Percentiles rank a stretch among this genome's conserved stretches.
phyloP scores from a whole-genome alignment of 2,888 invertebrate genomes.

The Epinotia demarniana region DNA sequence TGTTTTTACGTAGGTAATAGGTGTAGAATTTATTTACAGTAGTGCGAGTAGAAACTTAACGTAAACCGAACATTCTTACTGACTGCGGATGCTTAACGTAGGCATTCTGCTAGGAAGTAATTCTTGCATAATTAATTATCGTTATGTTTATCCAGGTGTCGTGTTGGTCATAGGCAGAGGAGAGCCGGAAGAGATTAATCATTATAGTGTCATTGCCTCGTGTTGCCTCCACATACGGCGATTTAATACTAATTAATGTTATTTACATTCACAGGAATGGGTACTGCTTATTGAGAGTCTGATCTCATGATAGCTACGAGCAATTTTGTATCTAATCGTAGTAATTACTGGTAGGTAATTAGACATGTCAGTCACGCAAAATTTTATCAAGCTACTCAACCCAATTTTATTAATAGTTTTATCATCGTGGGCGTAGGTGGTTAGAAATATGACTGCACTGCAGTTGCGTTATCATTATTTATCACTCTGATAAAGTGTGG shows the following conservation, averaged over 20 bases:
- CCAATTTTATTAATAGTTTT: slow-evolving; percentile 42
- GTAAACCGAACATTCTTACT: neutral
- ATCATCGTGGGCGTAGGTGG: slow-evolving; percentile 31
- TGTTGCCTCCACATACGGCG: neutral
- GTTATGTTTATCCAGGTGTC: slow-evolving; percentile 29
- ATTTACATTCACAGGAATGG: slow-evolving; percentile 15
- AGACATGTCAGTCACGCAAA: slow-evolving; percentile 17
- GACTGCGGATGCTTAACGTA: neutral
- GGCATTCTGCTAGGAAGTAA: slow-evolving; percentile 1
- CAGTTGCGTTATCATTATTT: slow-evolving; percentile 27
- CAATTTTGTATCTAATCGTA: neutral
- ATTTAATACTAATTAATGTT: slow-evolving; percentile 24
- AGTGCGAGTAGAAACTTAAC: neutral
- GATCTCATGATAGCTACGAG: neutral
- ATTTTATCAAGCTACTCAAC: slow-evolving; percentile 33
- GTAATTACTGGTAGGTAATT: slow-evolving; percentile 12
- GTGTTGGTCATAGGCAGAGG: slow-evolving; percentile 23
- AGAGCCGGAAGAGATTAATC: slow-evolving; percentile 29
- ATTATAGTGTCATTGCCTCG: slow-evolving; percentile 21
- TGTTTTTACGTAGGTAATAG: too few relatives aligned
- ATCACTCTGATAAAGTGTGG: slow-evolving; percentile 32
- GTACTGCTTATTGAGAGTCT: neutral
- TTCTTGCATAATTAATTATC: slow-evolving; percentile 33
- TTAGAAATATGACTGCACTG: slow-evolving; percentile 40
- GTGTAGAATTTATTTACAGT: too few relatives aligned